A percentile compares a stretch with the other conserved stretches of the same genome.
These are phyloP conservation scores for Zaprionus nigranus DNA, from an alignment of 1,140 invertebrate species.

Conservation along the genomic window DNA sequence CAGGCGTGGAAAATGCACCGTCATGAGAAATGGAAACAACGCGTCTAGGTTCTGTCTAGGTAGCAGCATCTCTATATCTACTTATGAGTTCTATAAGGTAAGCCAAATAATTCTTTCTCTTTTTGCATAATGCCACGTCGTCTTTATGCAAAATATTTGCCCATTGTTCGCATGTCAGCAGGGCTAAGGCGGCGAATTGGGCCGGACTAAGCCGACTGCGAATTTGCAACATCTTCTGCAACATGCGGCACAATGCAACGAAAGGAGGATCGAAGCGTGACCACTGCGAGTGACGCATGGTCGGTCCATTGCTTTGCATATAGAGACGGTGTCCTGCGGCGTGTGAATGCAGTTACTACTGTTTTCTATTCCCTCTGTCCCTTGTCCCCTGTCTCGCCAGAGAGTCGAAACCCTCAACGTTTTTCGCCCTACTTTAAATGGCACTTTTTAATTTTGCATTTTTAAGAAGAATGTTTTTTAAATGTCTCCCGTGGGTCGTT, in stretches of 20 bases:
- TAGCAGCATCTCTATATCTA: constrained; percentile 15
- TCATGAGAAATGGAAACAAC: constrained; percentile 48
- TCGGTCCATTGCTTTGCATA: constrained; percentile 39
- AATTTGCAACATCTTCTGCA: constrained; percentile 38
- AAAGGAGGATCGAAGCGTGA: constrained; percentile 33
- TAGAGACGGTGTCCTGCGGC: constrained; percentile 36
- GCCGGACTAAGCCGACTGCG: constrained; percentile 8
- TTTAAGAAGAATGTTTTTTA: constrained; percentile 42
- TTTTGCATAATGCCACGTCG: constrained; percentile 46
- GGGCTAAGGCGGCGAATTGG: constrained; percentile 16
- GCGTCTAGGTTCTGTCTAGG: constrained; percentile 22
- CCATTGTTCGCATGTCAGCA: constrained; percentile 52
- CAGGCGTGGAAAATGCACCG: constrained; percentile 61
- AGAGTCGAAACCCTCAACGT: constrained; percentile 5
- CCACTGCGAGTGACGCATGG: constrained; percentile 20
- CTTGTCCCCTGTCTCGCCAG: neutral
- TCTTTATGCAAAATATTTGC: constrained; percentile 52
- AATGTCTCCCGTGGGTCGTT: constrained; percentile 22
- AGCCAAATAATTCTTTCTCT: constrained; percentile 15
- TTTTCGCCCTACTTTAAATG: constrained; percentile 56
- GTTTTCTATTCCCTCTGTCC: constrained; percentile 4
- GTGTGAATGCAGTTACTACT: constrained; percentile 35
- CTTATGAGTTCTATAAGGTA: neutral
- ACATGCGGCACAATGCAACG: constrained; percentile 10
- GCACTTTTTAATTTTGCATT: constrained; percentile 40